Conservation (phyloP, 2,113 vertebrate species). For the Saguinus midas region DNA sequence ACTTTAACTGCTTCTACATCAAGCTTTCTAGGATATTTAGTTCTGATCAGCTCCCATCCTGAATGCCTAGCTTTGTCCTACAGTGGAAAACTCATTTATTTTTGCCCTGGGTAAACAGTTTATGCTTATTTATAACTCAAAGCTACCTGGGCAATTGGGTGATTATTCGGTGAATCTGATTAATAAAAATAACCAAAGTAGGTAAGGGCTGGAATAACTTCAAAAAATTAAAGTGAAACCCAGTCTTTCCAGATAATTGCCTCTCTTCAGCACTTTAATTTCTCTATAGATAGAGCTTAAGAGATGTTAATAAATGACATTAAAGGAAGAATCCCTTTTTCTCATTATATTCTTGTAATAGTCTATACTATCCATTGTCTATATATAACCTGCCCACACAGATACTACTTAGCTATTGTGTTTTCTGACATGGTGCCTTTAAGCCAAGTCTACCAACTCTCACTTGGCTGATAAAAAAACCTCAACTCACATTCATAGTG, state of each 20-base stretch:
- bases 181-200: slow-evolving; percentile 29
- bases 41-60: background rate
- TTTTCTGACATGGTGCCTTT: background rate
- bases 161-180: slow-evolving; percentile 35
- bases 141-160: background rate
- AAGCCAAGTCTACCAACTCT: background rate
- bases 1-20: background rate
- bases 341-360: background rate
- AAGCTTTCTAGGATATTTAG: background rate
- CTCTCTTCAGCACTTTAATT: background rate
- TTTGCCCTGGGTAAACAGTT: background rate
- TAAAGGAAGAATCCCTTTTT: background rate
- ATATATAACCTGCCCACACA: background rate
- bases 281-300: background rate
- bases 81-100: background rate
- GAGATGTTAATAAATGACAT: background rate
- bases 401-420: background rate
- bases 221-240: background rate
- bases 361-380: background rate
- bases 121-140: slow-evolving; percentile 35
- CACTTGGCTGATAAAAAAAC: background rate
- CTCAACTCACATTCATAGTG: background rate
- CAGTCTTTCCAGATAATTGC: background rate
- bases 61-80: background rate
- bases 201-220: slow-evolving; percentile 17